These are phyloP conservation scores for Drosophila kanekoi DNA, from an alignment of 2,888 invertebrate species.

Conservation along the genomic window DNA sequence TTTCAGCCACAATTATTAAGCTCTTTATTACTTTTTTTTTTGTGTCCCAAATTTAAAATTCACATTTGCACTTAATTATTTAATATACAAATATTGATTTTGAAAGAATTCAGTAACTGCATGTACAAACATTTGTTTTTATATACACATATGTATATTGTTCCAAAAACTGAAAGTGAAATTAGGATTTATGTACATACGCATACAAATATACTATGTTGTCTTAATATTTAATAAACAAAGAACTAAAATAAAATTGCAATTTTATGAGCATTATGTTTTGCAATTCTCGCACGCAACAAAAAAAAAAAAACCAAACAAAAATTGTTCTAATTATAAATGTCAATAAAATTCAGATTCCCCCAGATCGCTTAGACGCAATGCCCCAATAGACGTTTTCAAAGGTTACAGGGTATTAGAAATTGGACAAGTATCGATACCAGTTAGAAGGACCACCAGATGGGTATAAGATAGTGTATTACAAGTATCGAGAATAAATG, in stretches of 20 bases:
- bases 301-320: no score
- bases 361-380: no score
- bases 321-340: no score
- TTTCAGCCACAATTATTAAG: background rate
- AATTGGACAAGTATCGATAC: no score
- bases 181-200: slow-evolving; percentile 5
- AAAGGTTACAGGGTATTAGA: no score
- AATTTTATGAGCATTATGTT: no score
- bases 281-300: no score
- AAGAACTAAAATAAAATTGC: background rate
- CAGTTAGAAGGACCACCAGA: no score
- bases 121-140: background rate
- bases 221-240: slow-evolving; percentile 12
- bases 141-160: background rate
- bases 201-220: slow-evolving; percentile 3
- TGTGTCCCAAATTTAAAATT: background rate
- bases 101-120: background rate
- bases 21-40: background rate
- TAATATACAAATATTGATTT: background rate
- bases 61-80: slow-evolving; percentile 1
- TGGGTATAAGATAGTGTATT: no score
- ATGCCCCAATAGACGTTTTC: no score
- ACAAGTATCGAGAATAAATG: no score
- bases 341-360: no score
- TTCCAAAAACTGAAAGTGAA: slow-evolving; percentile 1